phyloP scores from a whole-genome alignment of 2,797 vertebrate species.

The Pseudotriccus pelzelni region DNA sequence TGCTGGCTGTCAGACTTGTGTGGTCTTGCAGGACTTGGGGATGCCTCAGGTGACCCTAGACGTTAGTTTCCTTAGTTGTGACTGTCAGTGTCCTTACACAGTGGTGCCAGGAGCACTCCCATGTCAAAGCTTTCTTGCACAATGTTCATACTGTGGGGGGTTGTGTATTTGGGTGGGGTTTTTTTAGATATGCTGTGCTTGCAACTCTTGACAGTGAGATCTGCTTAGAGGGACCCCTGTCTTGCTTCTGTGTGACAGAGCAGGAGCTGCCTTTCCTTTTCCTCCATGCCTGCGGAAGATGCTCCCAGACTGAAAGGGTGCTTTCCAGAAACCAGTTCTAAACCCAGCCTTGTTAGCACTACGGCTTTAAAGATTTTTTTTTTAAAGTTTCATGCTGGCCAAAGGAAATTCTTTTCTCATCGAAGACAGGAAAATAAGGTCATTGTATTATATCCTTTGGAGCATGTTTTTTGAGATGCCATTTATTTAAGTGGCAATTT shows the following conservation, averaged over 20 bases:
- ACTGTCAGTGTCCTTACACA: not conserved
- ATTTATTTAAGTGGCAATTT: slow-evolving; percentile 54
- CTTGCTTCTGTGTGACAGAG: not conserved
- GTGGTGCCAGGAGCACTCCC: not conserved
- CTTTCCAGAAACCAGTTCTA: not conserved
- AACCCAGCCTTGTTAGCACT: not conserved
- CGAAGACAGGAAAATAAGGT: slow-evolving; percentile 65
- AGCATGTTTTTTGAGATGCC: slow-evolving; percentile 19
- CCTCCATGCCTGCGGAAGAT: not conserved
- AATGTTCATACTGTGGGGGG: not conserved
- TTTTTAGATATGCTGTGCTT: not conserved
- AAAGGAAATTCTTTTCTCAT: slow-evolving; percentile 49
- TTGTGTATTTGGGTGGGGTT: not conserved
- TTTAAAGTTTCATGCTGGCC: not conserved
- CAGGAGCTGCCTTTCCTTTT: not conserved
- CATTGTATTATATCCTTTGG: slow-evolving; percentile 53
- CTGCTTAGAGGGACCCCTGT: not conserved
- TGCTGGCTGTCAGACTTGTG: not conserved
- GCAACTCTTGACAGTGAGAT: not conserved
- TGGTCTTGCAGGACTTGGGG: not conserved
- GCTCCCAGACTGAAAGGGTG: not conserved
- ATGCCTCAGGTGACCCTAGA: not conserved
- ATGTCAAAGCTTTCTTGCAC: not conserved
- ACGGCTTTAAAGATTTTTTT: not conserved
- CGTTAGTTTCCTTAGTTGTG: not conserved